phyloP scores from a whole-genome alignment of 2,797 vertebrate species.

The Neosilurus mollespiculum region DNA sequence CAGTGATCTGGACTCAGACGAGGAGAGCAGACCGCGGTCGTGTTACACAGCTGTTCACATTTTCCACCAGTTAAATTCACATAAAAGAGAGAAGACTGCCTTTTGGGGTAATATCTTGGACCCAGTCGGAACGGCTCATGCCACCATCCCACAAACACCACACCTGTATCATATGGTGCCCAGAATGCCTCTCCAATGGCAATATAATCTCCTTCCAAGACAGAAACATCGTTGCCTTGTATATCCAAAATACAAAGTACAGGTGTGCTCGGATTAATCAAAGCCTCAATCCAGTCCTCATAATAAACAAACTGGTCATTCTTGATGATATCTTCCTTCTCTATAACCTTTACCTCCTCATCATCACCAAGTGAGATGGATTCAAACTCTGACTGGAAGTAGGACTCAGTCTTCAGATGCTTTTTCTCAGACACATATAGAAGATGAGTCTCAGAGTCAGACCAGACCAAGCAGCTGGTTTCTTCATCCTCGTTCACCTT shows the following conservation, averaged over 20 bases:
- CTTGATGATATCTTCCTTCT: conserved; percentile 72
- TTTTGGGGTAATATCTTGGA: too few relatives aligned
- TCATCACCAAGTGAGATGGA: conserved; percentile 67
- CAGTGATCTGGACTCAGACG: conserved; percentile 94
- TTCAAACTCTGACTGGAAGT: conserved; percentile 84
- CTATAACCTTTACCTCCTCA: conserved; percentile 65
- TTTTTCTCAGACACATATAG: conserved; percentile 96
- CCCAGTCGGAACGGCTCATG: too few relatives aligned
- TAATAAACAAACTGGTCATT: conserved; percentile 84
- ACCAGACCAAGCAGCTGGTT: conserved; percentile 96
- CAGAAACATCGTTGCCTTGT: conserved; percentile 81
- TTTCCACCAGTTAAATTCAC: too few relatives aligned
- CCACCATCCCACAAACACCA: conserved; percentile 65
- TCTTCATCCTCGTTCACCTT: conserved; percentile 90
- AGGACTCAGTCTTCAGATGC: conserved; percentile 87
- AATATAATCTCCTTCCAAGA: conserved; percentile 85
- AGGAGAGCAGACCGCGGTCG: conserved; percentile 81
- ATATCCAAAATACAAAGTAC: conserved; percentile 87
- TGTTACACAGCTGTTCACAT: conserved; percentile 86
- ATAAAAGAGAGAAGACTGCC: too few relatives aligned
- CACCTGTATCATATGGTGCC: conserved; percentile 84
- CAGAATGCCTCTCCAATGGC: conserved; percentile 96
- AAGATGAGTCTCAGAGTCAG: conserved; percentile 94
- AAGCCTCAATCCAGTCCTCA: conserved; percentile 90
- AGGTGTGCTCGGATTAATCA: conserved; percentile 80